Base-by-base conservation (phyloP, 2,113 vertebrate genomes). In the Etheostoma spectabile region DNA sequence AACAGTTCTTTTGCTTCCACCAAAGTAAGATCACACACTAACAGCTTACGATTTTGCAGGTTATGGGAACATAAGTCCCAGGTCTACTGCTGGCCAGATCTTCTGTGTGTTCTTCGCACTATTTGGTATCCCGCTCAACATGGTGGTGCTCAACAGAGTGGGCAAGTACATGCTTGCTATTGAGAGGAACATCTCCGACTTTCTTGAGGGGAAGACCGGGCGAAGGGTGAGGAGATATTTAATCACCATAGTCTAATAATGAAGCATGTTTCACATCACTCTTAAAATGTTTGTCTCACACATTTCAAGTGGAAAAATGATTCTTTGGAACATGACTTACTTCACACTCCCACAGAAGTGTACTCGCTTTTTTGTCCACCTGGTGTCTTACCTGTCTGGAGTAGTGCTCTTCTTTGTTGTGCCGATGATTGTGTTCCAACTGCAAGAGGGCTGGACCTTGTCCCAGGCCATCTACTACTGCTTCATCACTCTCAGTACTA, bases 401-500 rank as follows among this genome's bases (percentile, higher is more conserved):
- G 81, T 90, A 2, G 83, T 91, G 15, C 75, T 97, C 24, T 99
- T 99, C 92, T 94, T 99, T 64, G 84, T 97, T 53, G 70, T 96
- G 55, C 98, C 97, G 19, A 96, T 97, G 16, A 18, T 96, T 8
- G 83, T 98, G 62, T 97, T 99, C 84, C 88, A 91, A 53, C 48
- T 63, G n/a, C 89, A 96, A 24, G 97, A 99, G 89, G 96, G 94
- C 56, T 98, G 98, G 97, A 96, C 91, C 70, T 96, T 95, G 2
- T 82, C 96, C 59, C 93, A 97, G 78, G 94, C 96, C 18, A 96
- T 98, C 89, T 98, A 98, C 93, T 99, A 96, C 87, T 95, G 97
- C 88, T 98, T 99, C 89, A 94, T 98, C 89, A 97, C 97, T 14
- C 97, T 99, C 88, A 97, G 96, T 91, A 98, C 98, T 46, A 96